Percentiles rank a stretch among this genome's conserved stretches.
Conservation (phyloP, 64 coral and sea anemone genomes). For the Pachyseris speciosa region DNA sequence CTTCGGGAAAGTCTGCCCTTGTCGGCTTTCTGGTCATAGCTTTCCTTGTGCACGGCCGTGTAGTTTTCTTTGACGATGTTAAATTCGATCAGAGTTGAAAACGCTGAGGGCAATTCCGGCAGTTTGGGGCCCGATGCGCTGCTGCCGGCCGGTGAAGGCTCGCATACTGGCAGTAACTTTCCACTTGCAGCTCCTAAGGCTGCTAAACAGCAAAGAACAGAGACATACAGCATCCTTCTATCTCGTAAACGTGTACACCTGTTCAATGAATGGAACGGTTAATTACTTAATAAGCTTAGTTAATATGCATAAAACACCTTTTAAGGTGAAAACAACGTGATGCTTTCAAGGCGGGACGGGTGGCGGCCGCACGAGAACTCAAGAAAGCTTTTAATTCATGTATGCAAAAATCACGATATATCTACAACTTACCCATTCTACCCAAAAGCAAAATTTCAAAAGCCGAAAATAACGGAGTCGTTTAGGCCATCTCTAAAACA, state of each 20-base stretch:
- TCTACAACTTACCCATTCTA: no score
- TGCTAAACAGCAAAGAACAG: neutral
- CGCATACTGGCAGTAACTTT: neutral
- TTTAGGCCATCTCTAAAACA: no score
- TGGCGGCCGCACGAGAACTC: no score
- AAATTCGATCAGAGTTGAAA: conserved; percentile 54
- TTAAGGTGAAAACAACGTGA: no score
- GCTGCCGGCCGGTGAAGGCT: neutral
- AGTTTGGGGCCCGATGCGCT: conserved; percentile 43
- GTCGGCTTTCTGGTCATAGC: conserved; percentile 58
- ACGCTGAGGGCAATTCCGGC: conserved; percentile 51
- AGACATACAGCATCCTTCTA: neutral
- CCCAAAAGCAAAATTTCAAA: no score
- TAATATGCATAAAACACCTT: no score
- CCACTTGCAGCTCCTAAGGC: neutral
- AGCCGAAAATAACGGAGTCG: no score
- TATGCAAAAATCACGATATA: no score
- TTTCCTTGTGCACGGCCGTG: conserved; percentile 44
- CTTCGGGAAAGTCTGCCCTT: conserved; percentile 23
- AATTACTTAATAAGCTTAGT: no score
- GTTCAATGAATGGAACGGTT: no score
- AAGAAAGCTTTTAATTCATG: no score
- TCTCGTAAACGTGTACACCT: neutral
- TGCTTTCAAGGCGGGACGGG: no score
- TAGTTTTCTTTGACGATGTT: conserved; percentile 74